Evolutionary conservation across 2,113 vertebrate species (phyloP), one percentile per base, ranked within the genome.

Genomic region (Corydoras sp.): DNA sequence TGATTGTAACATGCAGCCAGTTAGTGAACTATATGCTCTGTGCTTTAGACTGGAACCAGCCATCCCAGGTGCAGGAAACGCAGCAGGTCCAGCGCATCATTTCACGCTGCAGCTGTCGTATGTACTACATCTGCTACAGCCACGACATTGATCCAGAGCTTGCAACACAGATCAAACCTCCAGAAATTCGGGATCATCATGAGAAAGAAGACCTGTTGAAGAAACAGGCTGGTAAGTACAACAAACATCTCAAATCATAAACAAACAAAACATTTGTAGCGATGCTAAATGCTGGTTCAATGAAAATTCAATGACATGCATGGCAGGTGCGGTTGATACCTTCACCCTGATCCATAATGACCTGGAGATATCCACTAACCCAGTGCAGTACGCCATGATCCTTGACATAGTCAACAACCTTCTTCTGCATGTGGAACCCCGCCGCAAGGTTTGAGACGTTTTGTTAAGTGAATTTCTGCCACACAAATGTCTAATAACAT

Each of bases 101-200:
- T 85, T 99, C 97, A 0, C 95, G 95, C 62, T 99, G 97, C 86
- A 98, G 89, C 83, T 99, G 97, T 82, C 88, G 94, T 75, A 98
- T 99, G 96, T 96, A 97, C 83, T 99, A 99, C 86, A 96, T 98
- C 84, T 94, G 96, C 81, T 99, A 99, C 85, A 99, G 96, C 83
- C 95, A 98, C 0, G 96, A 99, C 81, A 93, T 98, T 15, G 92
- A 97, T 88, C 94, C 97, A 0, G 97, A 99, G 80, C 84, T 99
- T 76, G 94, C 94, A 81, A 94, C 96, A 0, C 94, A 98, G 85
- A 99, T 99, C 85, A 98, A 99, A 82, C 97, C 95, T 1, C 95
- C 95, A 0, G 92, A 97, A 78, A 84, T 92, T 48, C 88, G 90
- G 0, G 89, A 92, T 72, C 86, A 89, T 78, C 94, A 93, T 24